phyloP scores from a whole-genome alignment of 2,888 invertebrate species.

The Arrhopalites spinosus region DNA sequence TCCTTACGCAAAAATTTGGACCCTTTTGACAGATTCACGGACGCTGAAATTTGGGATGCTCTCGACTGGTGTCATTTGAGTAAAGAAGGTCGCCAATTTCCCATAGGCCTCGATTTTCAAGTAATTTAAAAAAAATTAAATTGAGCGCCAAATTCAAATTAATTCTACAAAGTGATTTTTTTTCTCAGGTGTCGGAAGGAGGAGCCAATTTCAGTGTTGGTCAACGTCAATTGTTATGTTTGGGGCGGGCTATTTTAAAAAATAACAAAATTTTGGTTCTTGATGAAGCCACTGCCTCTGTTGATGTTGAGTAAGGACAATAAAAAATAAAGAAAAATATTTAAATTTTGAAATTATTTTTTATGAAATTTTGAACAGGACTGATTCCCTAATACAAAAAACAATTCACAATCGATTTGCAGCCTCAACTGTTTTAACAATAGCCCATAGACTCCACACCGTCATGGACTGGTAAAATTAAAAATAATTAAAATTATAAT shows the following conservation, averaged over 20 bases:
- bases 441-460: constrained; percentile 88
- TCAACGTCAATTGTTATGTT: constrained; percentile 85
- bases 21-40: not conserved
- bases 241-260: constrained; percentile 84
- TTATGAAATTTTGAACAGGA: too few species aligned
- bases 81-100: constrained; percentile 39
- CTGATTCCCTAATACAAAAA: constrained; percentile 81
- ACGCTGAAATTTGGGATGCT: not conserved
- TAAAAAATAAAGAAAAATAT: not conserved
- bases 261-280: constrained; percentile 83
- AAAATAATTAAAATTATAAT: too few species aligned
- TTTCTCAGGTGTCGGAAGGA: constrained; percentile 65
- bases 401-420: constrained; percentile 80
- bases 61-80: constrained; percentile 36
- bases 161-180: not conserved
- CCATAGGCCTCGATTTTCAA: constrained; percentile 44
- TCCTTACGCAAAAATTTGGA: not conserved
- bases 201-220: constrained; percentile 86
- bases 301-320: constrained; percentile 69
- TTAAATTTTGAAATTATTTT: too few species aligned
- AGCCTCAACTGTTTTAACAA: constrained; percentile 84
- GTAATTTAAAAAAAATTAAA: constrained; percentile 31
- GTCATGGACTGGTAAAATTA: constrained; percentile 96
- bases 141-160: not conserved
- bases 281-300: constrained; percentile 93